phyloP scores from a whole-genome alignment of 2,797 vertebrate species.

The Delichon dasypus region DNA sequence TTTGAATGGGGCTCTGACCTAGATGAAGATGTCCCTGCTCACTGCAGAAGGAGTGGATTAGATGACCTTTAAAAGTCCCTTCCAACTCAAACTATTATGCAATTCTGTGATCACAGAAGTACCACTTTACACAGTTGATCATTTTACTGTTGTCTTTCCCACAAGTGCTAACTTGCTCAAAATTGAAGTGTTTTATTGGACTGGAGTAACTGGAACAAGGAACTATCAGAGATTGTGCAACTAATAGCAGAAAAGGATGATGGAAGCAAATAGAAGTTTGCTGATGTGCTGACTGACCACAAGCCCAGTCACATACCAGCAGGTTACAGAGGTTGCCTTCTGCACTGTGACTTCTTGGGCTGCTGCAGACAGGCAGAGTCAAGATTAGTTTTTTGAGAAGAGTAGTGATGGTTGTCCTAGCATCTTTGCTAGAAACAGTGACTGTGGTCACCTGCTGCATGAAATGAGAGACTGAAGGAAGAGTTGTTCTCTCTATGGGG shows the following conservation, averaged over 20 bases:
- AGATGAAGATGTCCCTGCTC: neutral
- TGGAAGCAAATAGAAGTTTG: neutral
- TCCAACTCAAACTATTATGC: neutral
- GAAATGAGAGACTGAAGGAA: neutral
- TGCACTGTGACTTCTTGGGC: neutral
- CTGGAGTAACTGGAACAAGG: neutral
- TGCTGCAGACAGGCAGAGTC: neutral
- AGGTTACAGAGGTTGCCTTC: neutral
- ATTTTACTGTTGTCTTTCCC: neutral
- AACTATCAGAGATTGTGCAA: neutral
- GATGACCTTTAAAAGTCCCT: neutral
- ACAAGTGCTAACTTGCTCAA: neutral
- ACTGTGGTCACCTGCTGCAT: neutral
- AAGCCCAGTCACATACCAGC: accelerated
- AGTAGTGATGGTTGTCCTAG: neutral
- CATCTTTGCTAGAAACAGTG: neutral
- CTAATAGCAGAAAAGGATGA: neutral
- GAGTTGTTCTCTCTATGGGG: neutral
- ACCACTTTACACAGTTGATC: neutral
- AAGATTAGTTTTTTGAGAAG: neutral
- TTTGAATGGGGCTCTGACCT: neutral
- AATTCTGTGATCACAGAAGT: neutral
- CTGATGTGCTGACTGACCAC: neutral
- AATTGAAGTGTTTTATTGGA: neutral
- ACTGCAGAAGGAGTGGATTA: neutral